A percentile compares a stretch with the other conserved stretches of the same genome.
These are phyloP conservation scores for Desmophyllum pertusum DNA, from an alignment of 92 coral and sea anemone species.

Conservation along the genomic window DNA sequence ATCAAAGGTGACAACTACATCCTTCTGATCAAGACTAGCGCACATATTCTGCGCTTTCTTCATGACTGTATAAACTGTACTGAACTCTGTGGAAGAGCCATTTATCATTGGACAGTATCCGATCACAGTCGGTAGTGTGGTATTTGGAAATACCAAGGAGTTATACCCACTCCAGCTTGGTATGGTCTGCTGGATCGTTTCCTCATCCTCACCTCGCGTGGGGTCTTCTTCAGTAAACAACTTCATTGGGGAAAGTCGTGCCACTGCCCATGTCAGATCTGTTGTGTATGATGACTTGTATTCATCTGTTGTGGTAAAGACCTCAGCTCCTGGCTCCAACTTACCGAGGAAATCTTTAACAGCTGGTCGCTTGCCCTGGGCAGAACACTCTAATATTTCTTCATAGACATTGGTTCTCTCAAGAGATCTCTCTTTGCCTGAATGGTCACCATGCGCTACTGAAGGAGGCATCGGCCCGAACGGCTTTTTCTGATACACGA, in stretches of 20 bases:
- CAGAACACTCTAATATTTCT: too few species aligned
- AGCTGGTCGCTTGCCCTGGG: constrained; percentile 50
- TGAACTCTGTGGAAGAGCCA: too few species aligned
- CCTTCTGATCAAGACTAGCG: constrained; percentile 37
- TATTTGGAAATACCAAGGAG: constrained; percentile 41
- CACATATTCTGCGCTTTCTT: constrained; percentile 52
- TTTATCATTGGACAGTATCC: constrained; percentile 79
- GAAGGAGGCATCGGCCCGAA: constrained; percentile 53
- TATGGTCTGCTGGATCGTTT: constrained; percentile 43
- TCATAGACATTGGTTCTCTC: not conserved
- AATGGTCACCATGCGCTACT: constrained; percentile 27
- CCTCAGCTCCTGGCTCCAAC: constrained; percentile 26
- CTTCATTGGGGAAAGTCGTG: too few species aligned
- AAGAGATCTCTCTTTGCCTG: constrained; percentile 24
- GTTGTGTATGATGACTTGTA: not conserved
- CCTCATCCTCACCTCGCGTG: too few species aligned
- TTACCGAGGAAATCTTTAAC: constrained; percentile 34
- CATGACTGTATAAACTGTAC: constrained; percentile 68
- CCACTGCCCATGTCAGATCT: constrained; percentile 27
- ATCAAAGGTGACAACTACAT: constrained; percentile 56
- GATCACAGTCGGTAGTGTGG: constrained; percentile 26
- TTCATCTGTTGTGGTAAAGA: constrained; percentile 30
- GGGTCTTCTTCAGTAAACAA: too few species aligned
- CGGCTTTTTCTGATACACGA: constrained; percentile 45
- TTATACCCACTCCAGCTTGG: constrained; percentile 71